A percentile compares a stretch with the other conserved stretches of the same genome.
These are phyloP conservation scores for Hedychridium roseum DNA, from an alignment of 2,888 invertebrate species.

Conservation along the genomic window DNA sequence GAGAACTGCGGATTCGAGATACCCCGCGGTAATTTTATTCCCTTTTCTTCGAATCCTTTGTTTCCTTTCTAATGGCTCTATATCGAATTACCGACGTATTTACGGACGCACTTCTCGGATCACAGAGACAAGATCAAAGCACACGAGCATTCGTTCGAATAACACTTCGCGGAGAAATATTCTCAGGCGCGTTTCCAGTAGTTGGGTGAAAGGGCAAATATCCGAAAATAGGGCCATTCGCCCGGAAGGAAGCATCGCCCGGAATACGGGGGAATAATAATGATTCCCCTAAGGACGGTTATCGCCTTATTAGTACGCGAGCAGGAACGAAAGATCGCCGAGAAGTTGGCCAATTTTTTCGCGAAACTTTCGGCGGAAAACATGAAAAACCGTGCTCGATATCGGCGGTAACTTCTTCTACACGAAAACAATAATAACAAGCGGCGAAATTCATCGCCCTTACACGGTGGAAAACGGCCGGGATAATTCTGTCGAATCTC, in stretches of 20 bases:
- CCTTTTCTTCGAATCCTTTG: conserved; percentile 23
- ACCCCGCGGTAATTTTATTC: conserved; percentile 26
- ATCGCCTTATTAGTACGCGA: no score
- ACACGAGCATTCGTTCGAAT: conserved; percentile 8
- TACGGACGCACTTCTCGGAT: conserved; percentile 28
- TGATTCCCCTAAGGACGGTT: no score
- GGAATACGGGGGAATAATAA: neutral
- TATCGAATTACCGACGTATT: conserved; percentile 38
- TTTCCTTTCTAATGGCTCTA: conserved; percentile 32
- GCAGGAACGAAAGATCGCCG: no score
- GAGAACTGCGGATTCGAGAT: no score
- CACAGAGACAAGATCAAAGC: conserved; percentile 24
- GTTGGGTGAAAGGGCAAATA: conserved; percentile 17
- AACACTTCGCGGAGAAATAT: conserved; percentile 15
- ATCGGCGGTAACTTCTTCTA: no score
- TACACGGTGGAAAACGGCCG: no score
- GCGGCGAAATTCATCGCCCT: no score
- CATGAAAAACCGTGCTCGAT: no score
- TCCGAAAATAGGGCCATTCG: conserved; percentile 13
- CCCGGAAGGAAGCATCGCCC: conserved; percentile 4
- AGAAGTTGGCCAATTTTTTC: no score
- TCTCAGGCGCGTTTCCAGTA: conserved; percentile 13
- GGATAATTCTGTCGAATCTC: no score
- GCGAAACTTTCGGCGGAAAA: no score
- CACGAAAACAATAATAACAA: no score